Evolutionary conservation across 2,888 invertebrate species (phyloP), one percentile per base, ranked within the genome.

Genomic region (Nudaria mundana): DNA sequence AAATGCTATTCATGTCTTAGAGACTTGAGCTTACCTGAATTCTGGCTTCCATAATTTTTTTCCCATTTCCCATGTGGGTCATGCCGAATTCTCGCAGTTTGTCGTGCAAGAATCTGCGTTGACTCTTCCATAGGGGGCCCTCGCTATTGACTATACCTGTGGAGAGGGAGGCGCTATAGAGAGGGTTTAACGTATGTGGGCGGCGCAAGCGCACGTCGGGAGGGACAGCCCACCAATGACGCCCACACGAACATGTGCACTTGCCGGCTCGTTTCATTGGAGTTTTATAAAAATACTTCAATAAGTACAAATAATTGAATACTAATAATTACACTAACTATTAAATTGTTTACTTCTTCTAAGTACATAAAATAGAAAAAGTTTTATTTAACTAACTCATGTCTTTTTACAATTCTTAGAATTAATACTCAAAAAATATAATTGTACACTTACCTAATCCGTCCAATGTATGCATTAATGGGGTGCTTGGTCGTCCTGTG

Each of bases 361-460:
- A n/a, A n/a, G n/a, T n/a, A n/a, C n/a, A n/a, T n/a, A n/a, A n/a
- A n/a, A n/a, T n/a, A n/a, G n/a, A n/a, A n/a, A n/a, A n/a, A n/a
- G n/a, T n/a, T n/a, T n/a, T n/a, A n/a, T n/a, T n/a, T n/a, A n/a
- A n/a, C n/a, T n/a, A n/a, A n/a, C n/a, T n/a, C n/a, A n/a, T n/a
- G n/a, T n/a, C n/a, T n/a, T n/a, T n/a, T n/a, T n/a, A n/a, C n/a
- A n/a, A n/a, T n/a, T n/a, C n/a, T n/a, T n/a, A n/a, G n/a, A n/a
- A n/a, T n/a, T n/a, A n/a, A n/a, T n/a, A n/a, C n/a, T n/a, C n/a
- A n/a, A n/a, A n/a, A n/a, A n/a, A n/a, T n/a, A n/a, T n/a, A n/a
- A n/a, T n/a, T n/a, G n/a, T n/a, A n/a, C n/a, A 92, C 95, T 95
- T 80, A 97, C 97, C 97, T 61, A 96, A 95, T 64, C 97, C 97